Evolutionary conservation across 2,113 vertebrate species (phyloP).

Genomic region (Grallaria varia): DNA sequence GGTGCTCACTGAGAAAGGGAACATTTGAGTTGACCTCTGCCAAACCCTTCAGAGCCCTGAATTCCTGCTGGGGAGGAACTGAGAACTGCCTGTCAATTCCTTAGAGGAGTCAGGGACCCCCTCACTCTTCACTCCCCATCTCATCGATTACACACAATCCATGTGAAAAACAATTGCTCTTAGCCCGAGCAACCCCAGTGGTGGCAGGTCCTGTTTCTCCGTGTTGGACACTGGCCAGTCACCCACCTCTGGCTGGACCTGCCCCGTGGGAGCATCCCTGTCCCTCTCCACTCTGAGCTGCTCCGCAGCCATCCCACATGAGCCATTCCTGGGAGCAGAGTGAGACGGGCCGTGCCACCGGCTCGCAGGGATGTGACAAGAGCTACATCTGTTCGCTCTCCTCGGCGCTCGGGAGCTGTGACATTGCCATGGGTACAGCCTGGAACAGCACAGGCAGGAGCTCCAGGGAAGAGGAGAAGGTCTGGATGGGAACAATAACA

Average conservation of each 20-base stretch:
- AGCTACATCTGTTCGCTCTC: conserved; percentile 13
- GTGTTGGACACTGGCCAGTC: fast-evolving
- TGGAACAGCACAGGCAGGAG: conserved; percentile 27
- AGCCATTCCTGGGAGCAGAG: not conserved
- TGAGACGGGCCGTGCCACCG: not conserved
- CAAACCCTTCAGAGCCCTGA: not conserved
- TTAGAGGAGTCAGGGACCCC: not conserved
- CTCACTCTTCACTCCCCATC: not conserved
- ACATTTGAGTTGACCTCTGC: not conserved
- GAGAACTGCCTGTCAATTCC: not conserved
- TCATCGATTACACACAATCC: fast-evolving
- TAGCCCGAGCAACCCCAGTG: fast-evolving
- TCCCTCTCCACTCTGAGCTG: not conserved
- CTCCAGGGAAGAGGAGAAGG: conserved; percentile 33
- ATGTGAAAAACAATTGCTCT: not conserved
- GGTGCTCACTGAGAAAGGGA: not conserved
- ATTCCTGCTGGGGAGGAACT: not conserved
- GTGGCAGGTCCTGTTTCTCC: not conserved
- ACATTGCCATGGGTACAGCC: conserved; percentile 1
- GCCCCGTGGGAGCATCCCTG: fast-evolving
- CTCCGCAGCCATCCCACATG: fast-evolving
- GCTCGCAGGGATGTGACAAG: not conserved
- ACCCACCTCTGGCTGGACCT: not conserved
- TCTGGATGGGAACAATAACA: conserved; percentile 42
- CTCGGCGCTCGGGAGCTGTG: not conserved